Conservation (phyloP, 2,888 invertebrate genomes). For the Polietes domitor region DNA sequence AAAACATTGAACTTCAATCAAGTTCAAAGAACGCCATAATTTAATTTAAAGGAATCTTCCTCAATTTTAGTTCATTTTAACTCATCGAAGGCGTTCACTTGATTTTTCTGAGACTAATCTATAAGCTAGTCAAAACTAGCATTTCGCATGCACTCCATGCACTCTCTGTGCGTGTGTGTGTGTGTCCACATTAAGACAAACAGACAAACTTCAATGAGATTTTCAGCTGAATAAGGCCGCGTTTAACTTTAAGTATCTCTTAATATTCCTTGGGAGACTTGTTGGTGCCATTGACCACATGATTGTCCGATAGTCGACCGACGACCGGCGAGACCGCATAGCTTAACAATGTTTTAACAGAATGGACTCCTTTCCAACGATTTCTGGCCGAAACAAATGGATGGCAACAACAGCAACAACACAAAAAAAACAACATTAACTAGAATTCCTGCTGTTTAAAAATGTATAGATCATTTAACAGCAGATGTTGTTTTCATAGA, state of each 20-base stretch:
- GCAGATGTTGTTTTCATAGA: constrained; percentile 58
- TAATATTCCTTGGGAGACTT: constrained; percentile 39
- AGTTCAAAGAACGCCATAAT: too few relatives aligned
- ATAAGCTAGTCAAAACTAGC: too few relatives aligned
- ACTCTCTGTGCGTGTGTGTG: too few relatives aligned
- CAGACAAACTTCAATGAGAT: too few relatives aligned
- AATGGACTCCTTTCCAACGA: constrained; percentile 31
- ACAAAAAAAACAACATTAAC: constrained; percentile 50
- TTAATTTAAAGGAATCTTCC: too few relatives aligned
- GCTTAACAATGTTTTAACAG: constrained; percentile 27
- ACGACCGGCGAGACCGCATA: not conserved
- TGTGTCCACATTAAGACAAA: too few relatives aligned
- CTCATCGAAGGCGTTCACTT: too few relatives aligned
- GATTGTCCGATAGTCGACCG: constrained; percentile 20
- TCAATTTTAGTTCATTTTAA: too few relatives aligned
- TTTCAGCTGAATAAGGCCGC: too few relatives aligned
- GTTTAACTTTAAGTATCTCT: not conserved
- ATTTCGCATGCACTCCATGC: too few relatives aligned
- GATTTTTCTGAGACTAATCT: too few relatives aligned
- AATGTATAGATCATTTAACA: constrained; percentile 64
- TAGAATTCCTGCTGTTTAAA: constrained; percentile 66
- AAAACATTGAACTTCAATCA: too few relatives aligned
- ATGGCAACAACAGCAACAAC: constrained; percentile 11
- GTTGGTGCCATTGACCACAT: constrained; percentile 57
- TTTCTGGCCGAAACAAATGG: constrained; percentile 23